These are phyloP conservation scores for Peromyscus leucopus DNA, from an alignment of 2,113 vertebrate species.

Conservation along the genomic window DNA sequence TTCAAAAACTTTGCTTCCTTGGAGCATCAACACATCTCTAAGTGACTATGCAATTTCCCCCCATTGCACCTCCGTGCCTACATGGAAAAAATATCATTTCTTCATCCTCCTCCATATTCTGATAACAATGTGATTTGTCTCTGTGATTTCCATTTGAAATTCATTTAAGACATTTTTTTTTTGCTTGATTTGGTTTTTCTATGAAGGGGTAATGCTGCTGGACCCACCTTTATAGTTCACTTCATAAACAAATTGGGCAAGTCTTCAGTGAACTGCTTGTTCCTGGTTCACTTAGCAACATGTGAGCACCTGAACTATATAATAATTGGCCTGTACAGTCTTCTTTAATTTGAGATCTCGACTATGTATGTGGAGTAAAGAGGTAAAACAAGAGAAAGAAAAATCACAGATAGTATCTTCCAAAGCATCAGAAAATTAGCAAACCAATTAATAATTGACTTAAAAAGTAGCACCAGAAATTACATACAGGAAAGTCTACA, in stretches of 20 bases:
- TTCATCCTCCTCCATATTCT: neutral
- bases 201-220: neutral
- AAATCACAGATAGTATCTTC: neutral
- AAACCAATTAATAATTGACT: neutral
- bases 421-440: slow-evolving; percentile 24
- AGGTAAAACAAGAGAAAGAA: neutral
- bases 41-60: neutral
- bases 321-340: neutral
- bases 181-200: neutral
- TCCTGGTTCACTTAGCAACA: neutral
- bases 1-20: neutral
- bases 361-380: neutral
- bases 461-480: neutral
- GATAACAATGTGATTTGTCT: neutral
- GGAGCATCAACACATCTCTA: neutral
- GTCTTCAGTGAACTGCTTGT: neutral
- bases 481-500: neutral
- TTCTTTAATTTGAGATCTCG: neutral
- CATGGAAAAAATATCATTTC: neutral
- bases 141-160: slow-evolving; percentile 6
- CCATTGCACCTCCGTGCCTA: neutral
- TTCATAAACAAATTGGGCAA: neutral
- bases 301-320: too few relatives aligned
- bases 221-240: neutral
- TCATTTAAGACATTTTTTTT: neutral